Conservation (phyloP, 2,113 vertebrate genomes). For the Onychorhynchus coronatus region DNA sequence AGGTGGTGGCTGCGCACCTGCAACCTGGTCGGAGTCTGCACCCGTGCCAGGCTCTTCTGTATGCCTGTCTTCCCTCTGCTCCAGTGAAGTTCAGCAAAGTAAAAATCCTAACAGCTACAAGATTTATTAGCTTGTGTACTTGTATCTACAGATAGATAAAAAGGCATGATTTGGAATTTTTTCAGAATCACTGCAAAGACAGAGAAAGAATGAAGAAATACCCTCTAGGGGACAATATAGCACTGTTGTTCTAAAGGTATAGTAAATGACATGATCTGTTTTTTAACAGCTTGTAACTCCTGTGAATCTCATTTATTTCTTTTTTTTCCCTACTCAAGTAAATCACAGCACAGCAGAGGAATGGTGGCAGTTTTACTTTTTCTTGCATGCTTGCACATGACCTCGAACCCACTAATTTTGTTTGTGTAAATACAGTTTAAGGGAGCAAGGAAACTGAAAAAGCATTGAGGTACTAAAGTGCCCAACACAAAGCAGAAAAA, state of each 20-base stretch:
- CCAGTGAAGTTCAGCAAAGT: background rate
- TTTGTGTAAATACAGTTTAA: background rate
- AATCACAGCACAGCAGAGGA: background rate
- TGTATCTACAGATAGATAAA: background rate
- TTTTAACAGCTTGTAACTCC: background rate
- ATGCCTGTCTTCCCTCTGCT: rapidly evolving
- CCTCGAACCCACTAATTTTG: background rate
- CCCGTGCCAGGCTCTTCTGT: background rate
- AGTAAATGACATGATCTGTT: background rate
- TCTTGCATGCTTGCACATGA: background rate
- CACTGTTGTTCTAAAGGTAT: background rate
- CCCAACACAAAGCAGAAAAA: background rate
- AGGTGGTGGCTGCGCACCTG: background rate
- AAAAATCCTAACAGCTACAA: background rate
- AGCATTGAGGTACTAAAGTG: background rate
- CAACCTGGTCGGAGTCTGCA: background rate
- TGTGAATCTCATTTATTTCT: background rate
- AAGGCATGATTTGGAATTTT: background rate
- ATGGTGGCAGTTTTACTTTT: background rate
- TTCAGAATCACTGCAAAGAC: background rate
- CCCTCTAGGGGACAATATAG: background rate
- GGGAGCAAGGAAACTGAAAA: background rate
- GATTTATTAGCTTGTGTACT: background rate
- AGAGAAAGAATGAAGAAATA: background rate
- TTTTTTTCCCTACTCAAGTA: background rate